Base-by-base conservation (phyloP, 53 echinoderm and acorn worm genomes). In the Paracentrotus lividus region DNA sequence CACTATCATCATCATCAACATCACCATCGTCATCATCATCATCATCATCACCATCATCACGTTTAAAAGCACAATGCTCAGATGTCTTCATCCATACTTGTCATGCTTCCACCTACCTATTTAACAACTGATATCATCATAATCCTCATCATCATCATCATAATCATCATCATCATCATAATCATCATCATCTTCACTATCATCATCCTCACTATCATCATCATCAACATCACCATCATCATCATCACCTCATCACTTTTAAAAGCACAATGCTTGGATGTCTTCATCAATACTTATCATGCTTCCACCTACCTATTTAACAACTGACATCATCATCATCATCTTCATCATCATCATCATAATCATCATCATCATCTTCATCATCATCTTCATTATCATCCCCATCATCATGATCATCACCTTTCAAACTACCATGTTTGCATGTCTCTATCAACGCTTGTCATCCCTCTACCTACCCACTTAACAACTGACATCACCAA, bases 351-450 rank as follows among this genome's bases (percentile, higher is more conserved):
- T 86, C 51, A 85, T 85, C 85, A 52, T 24, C 85, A 51, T 85
- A 27, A 85, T n/a, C 27, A 56, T 27, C 34, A 54, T 33, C 55
- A 58, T 88, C 57, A 88, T 58, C 88, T 13, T 34, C 57, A 56
- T 58, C 59, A 55, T 88, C 55, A 87, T 87, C 87, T 56, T 32
- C 87, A 55, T 87, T 36, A 87, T 31, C 87, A 87, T 55, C 54
- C 55, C 14, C 86, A 86, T 51, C 54, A 86, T 52, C 58, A 55
- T 56, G 34, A 87, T 31, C 36, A 87, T 13, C 36, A 72, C 4
- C 16, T 72, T 15, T 38, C 15, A 78, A 9, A 24, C 9, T 1
- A 26, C 24, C 44, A 7, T 44, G 45, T 26, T 78, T 5, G 45
- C 23, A 78, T 16, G 45, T 26, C n/a, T 78, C 45, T n/a, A 78